Evolutionary conservation across 2,113 vertebrate genomes (phyloP).

Genomic region (Riparia riparia): DNA sequence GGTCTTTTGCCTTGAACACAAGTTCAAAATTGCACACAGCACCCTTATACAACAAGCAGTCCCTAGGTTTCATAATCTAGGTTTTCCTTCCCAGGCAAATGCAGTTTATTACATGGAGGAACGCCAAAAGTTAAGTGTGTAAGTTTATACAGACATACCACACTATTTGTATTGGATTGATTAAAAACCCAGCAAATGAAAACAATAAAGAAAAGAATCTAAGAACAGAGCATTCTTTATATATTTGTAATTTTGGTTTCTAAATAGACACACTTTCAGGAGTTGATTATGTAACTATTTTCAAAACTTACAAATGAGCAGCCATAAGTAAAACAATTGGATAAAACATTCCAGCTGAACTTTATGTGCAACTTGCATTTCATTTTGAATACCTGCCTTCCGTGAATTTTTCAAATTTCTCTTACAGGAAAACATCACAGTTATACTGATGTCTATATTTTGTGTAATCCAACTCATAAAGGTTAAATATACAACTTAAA

Average conservation of each 20-base stretch:
- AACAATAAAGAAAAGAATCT: constrained; percentile 17
- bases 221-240: neutral
- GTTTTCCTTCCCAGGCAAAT: neutral
- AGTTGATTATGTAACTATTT: neutral
- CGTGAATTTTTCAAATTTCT: neutral
- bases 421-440: neutral
- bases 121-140: neutral
- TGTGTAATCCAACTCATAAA: neutral
- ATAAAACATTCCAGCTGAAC: neutral
- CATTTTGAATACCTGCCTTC: neutral
- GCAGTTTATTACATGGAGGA: constrained; percentile 12
- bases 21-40: neutral
- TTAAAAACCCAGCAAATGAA: neutral
- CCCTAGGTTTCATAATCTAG: neutral
- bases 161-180: constrained; percentile 7
- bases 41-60: neutral
- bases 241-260: neutral
- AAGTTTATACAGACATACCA: constrained; percentile 30
- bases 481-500: neutral
- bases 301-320: neutral
- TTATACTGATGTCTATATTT: neutral
- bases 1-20: neutral
- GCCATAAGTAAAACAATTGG: neutral
- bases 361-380: neutral
- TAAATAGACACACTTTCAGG: neutral